These are phyloP conservation scores for Pandemis heparana DNA, from an alignment of 2,888 invertebrate species.

Conservation along the genomic window DNA sequence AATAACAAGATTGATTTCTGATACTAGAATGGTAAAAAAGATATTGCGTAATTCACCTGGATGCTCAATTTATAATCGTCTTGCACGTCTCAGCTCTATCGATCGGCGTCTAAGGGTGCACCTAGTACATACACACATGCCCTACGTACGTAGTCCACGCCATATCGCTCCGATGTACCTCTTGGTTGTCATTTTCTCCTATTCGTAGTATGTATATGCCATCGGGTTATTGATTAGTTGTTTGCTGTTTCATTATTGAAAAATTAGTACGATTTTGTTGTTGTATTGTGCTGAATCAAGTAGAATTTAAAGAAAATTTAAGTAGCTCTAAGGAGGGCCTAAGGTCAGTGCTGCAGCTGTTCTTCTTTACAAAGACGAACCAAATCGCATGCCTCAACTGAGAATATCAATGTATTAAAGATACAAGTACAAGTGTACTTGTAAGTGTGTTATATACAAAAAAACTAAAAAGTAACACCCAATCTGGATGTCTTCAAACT, in stretches of 20 bases:
- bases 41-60: background rate
- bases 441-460: too few species aligned
- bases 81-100: constrained; percentile 23
- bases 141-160: constrained; percentile 3
- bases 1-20: background rate
- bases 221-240: background rate
- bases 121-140: constrained; percentile 1
- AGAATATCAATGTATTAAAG: too few species aligned
- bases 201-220: background rate
- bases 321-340: too few species aligned
- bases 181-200: constrained; percentile 3
- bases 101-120: constrained; percentile 39
- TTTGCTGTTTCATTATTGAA: background rate
- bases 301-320: too few species aligned
- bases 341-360: too few species aligned
- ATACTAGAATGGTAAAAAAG: background rate
- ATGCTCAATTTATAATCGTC: constrained; percentile 9
- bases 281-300: too few species aligned
- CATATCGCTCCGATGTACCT: constrained; percentile 5
- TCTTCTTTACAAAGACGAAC: too few species aligned
- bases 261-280: background rate
- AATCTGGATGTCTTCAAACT: background rate
- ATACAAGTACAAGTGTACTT: too few species aligned
- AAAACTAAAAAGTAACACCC: too few species aligned
- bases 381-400: too few species aligned